Evolutionary conservation across 2,797 vertebrate species (phyloP).

Genomic region (Helicolenus hilgendorfi): DNA sequence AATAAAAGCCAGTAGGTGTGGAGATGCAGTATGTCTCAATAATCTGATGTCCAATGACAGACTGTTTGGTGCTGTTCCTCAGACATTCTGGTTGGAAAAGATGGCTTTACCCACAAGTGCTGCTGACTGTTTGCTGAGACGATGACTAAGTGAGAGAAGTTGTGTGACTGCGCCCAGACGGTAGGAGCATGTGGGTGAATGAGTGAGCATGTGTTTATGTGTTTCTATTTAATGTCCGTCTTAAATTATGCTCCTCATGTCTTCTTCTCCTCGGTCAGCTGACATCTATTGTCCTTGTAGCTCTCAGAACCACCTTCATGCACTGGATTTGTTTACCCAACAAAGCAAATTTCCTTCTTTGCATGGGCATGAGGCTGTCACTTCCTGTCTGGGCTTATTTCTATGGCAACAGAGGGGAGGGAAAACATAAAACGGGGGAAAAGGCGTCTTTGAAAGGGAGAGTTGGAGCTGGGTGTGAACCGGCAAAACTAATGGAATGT

Average conservation of each 20-base stretch:
- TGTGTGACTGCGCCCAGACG: constrained; percentile 30
- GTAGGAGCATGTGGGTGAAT: constrained; percentile 31
- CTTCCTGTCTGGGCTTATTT: constrained; percentile 74
- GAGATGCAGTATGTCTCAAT: not conserved
- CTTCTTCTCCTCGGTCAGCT: not conserved
- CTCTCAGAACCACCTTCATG: constrained; percentile 39
- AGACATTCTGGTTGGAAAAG: constrained; percentile 49
- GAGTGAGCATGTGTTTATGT: constrained; percentile 49
- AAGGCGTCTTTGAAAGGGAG: constrained; percentile 18
- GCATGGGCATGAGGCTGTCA: constrained; percentile 71
- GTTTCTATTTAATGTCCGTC: constrained; percentile 8
- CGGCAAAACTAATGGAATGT: constrained; percentile 20
- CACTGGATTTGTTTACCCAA: constrained; percentile 77
- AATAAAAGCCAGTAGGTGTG: not conserved
- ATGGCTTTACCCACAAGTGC: constrained; percentile 44
- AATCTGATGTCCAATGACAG: constrained; percentile 31
- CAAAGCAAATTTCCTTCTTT: constrained; percentile 84
- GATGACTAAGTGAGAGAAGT: constrained; percentile 64
- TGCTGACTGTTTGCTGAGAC: constrained; percentile 39
- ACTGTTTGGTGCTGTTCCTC: constrained; percentile 32
- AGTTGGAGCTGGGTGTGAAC: constrained; percentile 53
- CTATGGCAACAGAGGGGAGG: constrained; percentile 76
- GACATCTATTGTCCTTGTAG: constrained; percentile 29
- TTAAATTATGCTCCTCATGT: not conserved
- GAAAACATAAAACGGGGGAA: constrained; percentile 51